Conservation (phyloP, 2,797 vertebrate species). For the Leontopithecus rosalia region DNA sequence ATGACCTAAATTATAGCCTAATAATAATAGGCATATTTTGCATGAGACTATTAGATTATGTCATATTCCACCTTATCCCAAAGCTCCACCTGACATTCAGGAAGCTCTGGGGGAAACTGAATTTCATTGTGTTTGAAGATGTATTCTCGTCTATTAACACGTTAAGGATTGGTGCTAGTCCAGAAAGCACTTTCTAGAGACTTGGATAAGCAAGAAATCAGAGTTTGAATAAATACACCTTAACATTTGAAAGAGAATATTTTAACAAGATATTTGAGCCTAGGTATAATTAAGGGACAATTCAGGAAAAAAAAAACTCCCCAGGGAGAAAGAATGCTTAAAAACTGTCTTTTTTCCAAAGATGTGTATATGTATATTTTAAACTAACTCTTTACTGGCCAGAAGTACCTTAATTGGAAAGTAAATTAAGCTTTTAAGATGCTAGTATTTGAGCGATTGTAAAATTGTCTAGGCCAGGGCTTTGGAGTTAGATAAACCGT, state of each 20-base stretch:
- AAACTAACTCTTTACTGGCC: background rate
- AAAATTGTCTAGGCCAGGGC: background rate
- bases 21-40: conserved; percentile 52
- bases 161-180: conserved; percentile 30
- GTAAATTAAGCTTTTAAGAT: conserved; percentile 37
- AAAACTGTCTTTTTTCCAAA: background rate
- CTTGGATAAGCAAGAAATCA: background rate
- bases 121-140: conserved; percentile 19
- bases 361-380: background rate
- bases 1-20: conserved; percentile 35
- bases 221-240: conserved; percentile 30
- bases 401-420: conserved; percentile 8
- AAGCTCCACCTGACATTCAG: conserved; percentile 13
- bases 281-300: conserved; percentile 15
- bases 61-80: background rate
- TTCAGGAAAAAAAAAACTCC: background rate
- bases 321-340: conserved; percentile 34
- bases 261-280: conserved; percentile 40
- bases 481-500: background rate
- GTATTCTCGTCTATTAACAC: background rate
- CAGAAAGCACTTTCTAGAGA: conserved; percentile 52
- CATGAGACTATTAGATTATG: conserved; percentile 7
- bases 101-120: background rate
- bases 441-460: background rate
- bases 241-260: conserved; percentile 58